A percentile compares a stretch with the other conserved stretches of the same genome.
Conservation (phyloP, 1,140 invertebrate genomes). For the Prorops nasuta region DNA sequence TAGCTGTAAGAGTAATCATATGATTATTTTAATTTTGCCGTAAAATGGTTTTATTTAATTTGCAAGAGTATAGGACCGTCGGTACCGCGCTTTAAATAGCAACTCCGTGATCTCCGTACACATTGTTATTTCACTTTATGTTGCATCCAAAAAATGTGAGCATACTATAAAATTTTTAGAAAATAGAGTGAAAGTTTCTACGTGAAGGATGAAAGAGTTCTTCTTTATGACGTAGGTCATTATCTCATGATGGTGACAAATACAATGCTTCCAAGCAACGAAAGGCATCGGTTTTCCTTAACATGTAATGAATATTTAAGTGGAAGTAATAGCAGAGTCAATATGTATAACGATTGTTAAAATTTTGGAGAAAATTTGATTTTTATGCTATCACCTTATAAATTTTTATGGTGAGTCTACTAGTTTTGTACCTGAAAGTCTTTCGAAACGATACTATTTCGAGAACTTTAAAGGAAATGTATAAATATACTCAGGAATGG, state of each 20-base stretch:
- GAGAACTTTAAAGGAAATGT: constrained; percentile 16
- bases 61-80: no score
- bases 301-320: constrained; percentile 8
- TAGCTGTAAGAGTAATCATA: no score
- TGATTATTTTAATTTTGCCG: no score
- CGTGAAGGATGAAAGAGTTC: no score
- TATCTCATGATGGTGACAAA: constrained; percentile 6
- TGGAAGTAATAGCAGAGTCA: constrained; percentile 11
- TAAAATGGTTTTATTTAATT: no score
- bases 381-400: constrained; percentile 27
- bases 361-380: constrained; percentile 17
- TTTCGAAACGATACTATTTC: constrained; percentile 34
- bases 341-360: constrained; percentile 3
- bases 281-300: constrained; percentile 16
- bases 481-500: constrained; percentile 42
- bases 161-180: no score
- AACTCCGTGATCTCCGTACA: constrained; percentile 27
- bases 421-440: constrained; percentile 46
- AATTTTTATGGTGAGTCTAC: constrained; percentile 23
- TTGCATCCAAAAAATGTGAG: no score
- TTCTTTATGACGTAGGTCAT: not conserved
- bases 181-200: no score
- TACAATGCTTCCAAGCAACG: constrained; percentile 39
- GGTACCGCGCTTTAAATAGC: constrained; percentile 13
- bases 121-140: no score